Conservation (phyloP, 2,113 vertebrate species). For the Pungitius pungitius region DNA sequence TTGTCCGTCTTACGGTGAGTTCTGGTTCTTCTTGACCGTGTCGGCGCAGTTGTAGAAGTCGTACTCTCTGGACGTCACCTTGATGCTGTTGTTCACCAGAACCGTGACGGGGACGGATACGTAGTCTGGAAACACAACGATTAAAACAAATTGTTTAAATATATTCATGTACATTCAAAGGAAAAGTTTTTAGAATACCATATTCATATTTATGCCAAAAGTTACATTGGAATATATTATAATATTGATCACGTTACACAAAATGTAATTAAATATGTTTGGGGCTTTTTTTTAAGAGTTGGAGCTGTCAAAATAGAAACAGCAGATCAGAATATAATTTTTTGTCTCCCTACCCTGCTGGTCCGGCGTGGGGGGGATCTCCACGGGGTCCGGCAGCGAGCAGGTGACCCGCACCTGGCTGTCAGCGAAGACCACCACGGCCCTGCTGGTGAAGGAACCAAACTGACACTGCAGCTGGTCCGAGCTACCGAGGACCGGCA, state of each 20-base stretch:
- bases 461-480: conserved; percentile 67
- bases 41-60: conserved; percentile 92
- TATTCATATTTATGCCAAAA: background rate
- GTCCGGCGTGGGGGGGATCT: conserved; percentile 68
- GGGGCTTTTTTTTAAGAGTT: too few relatives aligned
- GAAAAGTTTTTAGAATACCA: background rate
- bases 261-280: too few relatives aligned
- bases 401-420: conserved; percentile 55
- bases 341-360: conserved; percentile 60
- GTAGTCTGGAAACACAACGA: conserved; percentile 80
- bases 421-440: fast-evolving
- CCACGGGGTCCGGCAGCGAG: conserved; percentile 55
- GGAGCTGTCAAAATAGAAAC: too few relatives aligned
- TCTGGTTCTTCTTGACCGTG: conserved; percentile 84
- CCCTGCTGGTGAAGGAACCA: fast-evolving
- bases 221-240: background rate
- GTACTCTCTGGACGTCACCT: conserved; percentile 85
- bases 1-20: conserved; percentile 87
- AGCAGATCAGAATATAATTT: too few relatives aligned
- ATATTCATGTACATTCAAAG: background rate
- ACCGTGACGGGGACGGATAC: conserved; percentile 85
- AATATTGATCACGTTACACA: too few relatives aligned
- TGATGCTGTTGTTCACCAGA: conserved; percentile 61
- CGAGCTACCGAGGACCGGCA: conserved; percentile 51
- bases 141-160: background rate